Percentiles rank a stretch among this genome's conserved stretches.
Evolutionary conservation across 2,113 vertebrate species (phyloP).

Genomic region (Alethe castanea): DNA sequence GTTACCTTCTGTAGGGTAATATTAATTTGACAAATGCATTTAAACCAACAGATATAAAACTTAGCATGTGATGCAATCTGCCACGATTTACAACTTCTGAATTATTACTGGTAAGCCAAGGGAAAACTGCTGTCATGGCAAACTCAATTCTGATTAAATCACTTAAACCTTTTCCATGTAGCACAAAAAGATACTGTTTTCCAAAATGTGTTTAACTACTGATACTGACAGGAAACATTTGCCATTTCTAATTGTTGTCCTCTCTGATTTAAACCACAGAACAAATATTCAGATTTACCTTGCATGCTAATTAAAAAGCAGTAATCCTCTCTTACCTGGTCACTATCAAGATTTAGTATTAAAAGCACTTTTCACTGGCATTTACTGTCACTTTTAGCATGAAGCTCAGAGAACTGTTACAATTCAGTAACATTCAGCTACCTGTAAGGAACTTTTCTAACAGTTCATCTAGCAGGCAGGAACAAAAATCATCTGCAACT

Average conservation of each 20-base stretch:
- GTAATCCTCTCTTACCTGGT: background rate
- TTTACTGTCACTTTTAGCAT: background rate
- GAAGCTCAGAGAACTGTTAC: background rate
- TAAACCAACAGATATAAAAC: background rate
- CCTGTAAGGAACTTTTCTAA: background rate
- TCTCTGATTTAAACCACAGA: background rate
- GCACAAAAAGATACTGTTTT: background rate
- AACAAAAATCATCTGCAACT: background rate
- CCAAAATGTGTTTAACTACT: background rate
- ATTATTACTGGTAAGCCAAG: background rate
- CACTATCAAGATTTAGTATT: background rate
- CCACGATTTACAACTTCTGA: background rate
- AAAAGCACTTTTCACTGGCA: background rate
- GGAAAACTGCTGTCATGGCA: background rate
- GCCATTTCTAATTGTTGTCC: background rate
- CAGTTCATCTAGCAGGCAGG: background rate
- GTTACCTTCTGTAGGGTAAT: background rate
- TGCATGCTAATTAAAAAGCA: background rate
- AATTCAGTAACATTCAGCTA: background rate
- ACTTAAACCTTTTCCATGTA: background rate
- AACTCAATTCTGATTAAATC: background rate
- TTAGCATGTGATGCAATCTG: background rate
- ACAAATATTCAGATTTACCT: background rate
- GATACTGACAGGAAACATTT: background rate
- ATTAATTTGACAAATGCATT: background rate